phyloP scores from a whole-genome alignment of 2,888 invertebrate genomes.

The Matsumyia berberina region DNA sequence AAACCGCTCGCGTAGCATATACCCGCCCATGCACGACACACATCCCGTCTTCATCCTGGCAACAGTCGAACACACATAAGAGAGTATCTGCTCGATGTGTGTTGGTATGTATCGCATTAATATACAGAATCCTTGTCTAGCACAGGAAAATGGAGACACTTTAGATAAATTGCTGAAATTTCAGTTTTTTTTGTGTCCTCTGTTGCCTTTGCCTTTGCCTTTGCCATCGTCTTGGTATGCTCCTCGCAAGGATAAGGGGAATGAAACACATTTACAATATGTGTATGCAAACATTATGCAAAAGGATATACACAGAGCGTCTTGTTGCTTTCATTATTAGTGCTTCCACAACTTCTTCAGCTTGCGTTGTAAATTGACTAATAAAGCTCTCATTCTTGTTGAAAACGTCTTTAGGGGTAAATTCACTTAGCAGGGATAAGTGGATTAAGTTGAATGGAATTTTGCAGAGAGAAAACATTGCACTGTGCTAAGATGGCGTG shows the following conservation, averaged over 20 bases:
- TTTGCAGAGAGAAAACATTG: slow-evolving; percentile 26
- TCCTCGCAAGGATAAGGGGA: not conserved
- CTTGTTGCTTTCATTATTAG: slow-evolving; percentile 57
- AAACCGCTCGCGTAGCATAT: slow-evolving; percentile 69
- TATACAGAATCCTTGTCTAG: too few relatives aligned
- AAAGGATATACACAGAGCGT: slow-evolving; percentile 16
- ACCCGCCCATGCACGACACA: too few relatives aligned
- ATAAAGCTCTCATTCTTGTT: slow-evolving; percentile 66
- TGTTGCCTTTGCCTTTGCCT: too few relatives aligned
- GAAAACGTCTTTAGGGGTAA: slow-evolving; percentile 53
- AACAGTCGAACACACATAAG: too few relatives aligned
- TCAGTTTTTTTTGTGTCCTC: not conserved
- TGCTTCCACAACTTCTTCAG: slow-evolving; percentile 68
- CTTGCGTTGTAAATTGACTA: slow-evolving; percentile 70
- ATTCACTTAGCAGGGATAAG: slow-evolving; percentile 56
- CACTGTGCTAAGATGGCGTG: not conserved
- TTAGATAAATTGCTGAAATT: slow-evolving; percentile 22
- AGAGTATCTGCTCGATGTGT: too few relatives aligned
- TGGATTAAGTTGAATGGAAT: slow-evolving; percentile 64
- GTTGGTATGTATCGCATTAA: too few relatives aligned
- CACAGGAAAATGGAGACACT: slow-evolving; percentile 26
- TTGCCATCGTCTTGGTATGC: too few relatives aligned
- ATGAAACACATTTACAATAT: slow-evolving; percentile 15
- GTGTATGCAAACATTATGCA: slow-evolving; percentile 19
- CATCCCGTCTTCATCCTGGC: too few relatives aligned